These are phyloP conservation scores for Circaetus gallicus DNA, from an alignment of 2,113 vertebrate species.

Conservation along the genomic window DNA sequence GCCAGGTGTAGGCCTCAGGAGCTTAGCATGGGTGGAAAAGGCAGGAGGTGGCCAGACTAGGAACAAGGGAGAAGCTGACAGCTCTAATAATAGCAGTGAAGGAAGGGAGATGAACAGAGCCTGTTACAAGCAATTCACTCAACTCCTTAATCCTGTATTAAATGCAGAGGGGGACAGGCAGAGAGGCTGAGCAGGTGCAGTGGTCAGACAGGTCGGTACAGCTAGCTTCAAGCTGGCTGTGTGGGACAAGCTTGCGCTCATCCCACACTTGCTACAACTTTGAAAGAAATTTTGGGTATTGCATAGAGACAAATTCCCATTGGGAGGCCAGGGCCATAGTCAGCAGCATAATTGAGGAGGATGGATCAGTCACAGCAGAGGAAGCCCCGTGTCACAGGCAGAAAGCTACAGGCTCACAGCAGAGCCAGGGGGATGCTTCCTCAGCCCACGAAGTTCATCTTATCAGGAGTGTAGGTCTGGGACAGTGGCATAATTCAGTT, in stretches of 20 bases:
- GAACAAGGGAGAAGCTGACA: background rate
- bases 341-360: accelerated
- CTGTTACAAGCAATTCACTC: background rate
- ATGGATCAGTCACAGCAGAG: background rate
- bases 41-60: background rate
- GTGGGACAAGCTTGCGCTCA: background rate
- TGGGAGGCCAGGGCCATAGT: background rate
- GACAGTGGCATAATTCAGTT: background rate
- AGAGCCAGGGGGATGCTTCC: background rate
- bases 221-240: background rate
- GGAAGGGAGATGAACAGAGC: background rate
- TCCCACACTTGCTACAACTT: background rate
- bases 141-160: background rate
- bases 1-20: background rate
- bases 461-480: background rate
- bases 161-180: background rate
- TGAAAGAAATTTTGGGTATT: background rate
- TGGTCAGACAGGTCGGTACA: too few species aligned
- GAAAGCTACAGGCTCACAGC: background rate
- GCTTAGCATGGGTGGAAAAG: background rate
- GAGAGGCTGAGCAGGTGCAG: background rate
- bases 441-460: background rate
- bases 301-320: background rate
- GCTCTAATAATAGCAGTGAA: background rate
- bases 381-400: accelerated